Conservation (phyloP, 2,797 vertebrate species). For the Tadarida brasiliensis region DNA sequence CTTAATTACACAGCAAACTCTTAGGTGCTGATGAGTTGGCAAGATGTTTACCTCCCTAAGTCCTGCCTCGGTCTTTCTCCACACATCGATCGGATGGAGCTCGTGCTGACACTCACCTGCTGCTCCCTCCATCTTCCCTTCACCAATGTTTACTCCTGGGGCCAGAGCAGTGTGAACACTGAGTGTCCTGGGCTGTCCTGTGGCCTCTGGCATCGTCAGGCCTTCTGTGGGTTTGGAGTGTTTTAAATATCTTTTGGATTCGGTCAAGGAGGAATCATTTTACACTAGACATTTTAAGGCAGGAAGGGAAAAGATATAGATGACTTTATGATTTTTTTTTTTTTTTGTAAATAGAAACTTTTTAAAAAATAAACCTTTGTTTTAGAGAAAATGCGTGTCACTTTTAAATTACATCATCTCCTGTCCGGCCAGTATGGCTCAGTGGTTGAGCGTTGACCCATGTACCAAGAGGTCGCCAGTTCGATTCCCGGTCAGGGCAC, state of each 20-base stretch:
- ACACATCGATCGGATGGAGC: no score
- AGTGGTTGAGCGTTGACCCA: no score
- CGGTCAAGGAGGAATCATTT: constrained; percentile 48
- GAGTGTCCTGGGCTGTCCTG: neutral
- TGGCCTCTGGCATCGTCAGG: neutral
- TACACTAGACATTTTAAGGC: constrained; percentile 12
- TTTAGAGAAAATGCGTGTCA: neutral
- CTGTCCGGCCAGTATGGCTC: no score
- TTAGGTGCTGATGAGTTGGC: neutral
- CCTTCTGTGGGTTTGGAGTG: neutral
- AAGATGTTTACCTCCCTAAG: neutral
- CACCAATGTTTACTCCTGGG: neutral
- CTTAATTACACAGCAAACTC: neutral
- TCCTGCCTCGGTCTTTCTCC: neutral
- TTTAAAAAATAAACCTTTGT: neutral
- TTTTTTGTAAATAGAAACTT: neutral
- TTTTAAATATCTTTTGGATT: constrained; percentile 51
- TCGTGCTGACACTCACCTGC: neutral
- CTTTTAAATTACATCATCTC: constrained; percentile 8
- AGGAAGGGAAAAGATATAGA: constrained; percentile 11
- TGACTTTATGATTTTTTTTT: neutral
- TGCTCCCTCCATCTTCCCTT: neutral
- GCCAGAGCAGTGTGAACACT: neutral
- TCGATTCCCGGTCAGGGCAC: no score
- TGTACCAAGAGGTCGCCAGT: no score